Base-by-base conservation (phyloP, 2,888 invertebrate genomes). In the Aelia acuminata region DNA sequence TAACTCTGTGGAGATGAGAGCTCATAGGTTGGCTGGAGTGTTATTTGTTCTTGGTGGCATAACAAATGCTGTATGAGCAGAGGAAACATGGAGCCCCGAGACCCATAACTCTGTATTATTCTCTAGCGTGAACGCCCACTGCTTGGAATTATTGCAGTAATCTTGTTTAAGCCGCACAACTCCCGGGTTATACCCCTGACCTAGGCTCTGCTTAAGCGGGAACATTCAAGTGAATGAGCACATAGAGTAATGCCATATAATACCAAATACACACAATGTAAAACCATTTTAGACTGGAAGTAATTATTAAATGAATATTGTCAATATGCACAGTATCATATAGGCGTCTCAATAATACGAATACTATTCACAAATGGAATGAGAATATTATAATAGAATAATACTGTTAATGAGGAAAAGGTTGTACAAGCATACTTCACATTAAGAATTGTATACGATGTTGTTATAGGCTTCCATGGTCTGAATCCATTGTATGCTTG, bases 141-240 rank as follows among this genome's bases (percentile, higher is more conserved):
- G 63, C 8, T 70, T 70, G 63, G 63, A 70, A 70, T 70, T 70
- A 70, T 70, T 70, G 63, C 63, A 31, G 63, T 63, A 63, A 35
- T 35, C 31, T 70, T 26, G 26, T 57, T 57, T 57, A 26, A 26
- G 11, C 26, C 57, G 26, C 57, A 15, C 57, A 26, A 57, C 26
- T 2, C 13, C 57, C 57, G 26, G 26, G 26, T 57, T 57, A 57
- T 57, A 57, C 13, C 26, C 13, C 26, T 0, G 8, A 70, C 63
- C 63, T 35, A 1, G 35, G 31, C 31, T 5, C 31, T 70, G 31
- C 63, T 70, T 70, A 70, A 35, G 18, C 18, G 31, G 31, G 18
- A 70, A 70, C 18, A 35, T 31, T 70, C 15, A 35, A 57, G 63
- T 70, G 18, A 70, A 63, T 31, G 15, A 70, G 63, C 18, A 2